phyloP scores from a whole-genome alignment of 2,888 invertebrate genomes.

The Lepidocyrtoides sp. region DNA sequence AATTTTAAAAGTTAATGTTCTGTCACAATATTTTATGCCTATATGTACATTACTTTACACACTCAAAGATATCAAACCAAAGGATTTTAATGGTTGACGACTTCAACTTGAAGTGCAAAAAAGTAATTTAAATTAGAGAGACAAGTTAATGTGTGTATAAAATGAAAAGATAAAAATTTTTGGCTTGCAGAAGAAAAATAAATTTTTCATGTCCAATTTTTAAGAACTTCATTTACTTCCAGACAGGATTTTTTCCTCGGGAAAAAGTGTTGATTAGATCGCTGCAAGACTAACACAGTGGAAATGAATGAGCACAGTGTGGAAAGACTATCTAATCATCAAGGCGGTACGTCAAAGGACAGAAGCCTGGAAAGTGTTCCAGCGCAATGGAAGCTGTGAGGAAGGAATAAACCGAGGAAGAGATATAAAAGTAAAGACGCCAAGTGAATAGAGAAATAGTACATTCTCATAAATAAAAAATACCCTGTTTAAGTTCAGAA shows the following conservation, averaged over 20 bases:
- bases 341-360: constrained; percentile 49
- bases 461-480: background rate
- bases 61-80: no score
- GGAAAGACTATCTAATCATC: constrained; percentile 62
- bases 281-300: constrained; percentile 42
- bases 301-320: constrained; percentile 50
- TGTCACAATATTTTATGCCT: no score
- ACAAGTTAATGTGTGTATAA: background rate
- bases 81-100: no score
- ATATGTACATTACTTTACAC: no score
- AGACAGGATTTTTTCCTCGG: background rate
- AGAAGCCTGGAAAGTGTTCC: constrained; percentile 24
- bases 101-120: background rate
- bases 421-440: no score
- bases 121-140: constrained; percentile 13
- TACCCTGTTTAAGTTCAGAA: background rate
- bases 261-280: constrained; percentile 58
- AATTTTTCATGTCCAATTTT: constrained; percentile 34
- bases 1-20: no score
- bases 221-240: constrained; percentile 50
- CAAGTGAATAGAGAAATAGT: background rate
- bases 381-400: constrained; percentile 5
- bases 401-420: background rate
- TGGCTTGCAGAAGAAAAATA: constrained; percentile 29
- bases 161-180: constrained; percentile 19